Base-by-base conservation (phyloP, 2,888 invertebrate species). In the Aphelenchoides bicaudatus region DNA sequence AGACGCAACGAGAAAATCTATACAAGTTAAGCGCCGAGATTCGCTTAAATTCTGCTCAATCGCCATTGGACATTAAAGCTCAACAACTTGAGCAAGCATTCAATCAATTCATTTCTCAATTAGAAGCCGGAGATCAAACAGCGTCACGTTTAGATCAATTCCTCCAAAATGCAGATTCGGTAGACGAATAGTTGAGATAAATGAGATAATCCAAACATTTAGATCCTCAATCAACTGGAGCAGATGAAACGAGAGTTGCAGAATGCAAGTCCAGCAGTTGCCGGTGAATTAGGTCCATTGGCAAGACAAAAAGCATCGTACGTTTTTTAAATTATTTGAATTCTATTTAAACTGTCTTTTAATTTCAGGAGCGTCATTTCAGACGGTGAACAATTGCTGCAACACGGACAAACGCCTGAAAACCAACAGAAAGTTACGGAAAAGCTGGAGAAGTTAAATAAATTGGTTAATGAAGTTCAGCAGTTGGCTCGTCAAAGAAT, bases 251-350 rank as follows among this genome's bases (percentile, higher is more conserved):
- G 46, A 21, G 76, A 76, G 53, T 65, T 76, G 68, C 53, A 54
- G 31, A 67, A 64, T 49, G 76, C 76, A 13, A 72, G 68, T 46
- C 71, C 71, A 2, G 68, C 76, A 8, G 70, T 76, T 66, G 75
- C 76, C 8, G 73, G 72, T 27, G 75, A 75, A 59, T 58, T 75
- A 54, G 70, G 67, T 0, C 75, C 75, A 13, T 58, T 75, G 16
- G 76, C 76, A 0, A 66, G 66, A 47, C 73, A 76, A 54, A 76
- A 76, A 48, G 66, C 71, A n/a, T 56, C 56, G 23, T 61, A 63
- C 0, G 50, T 74, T 3, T 69, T 67, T 37, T 19, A 43, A n/a
- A n/a, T n/a, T n/a, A n/a, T n/a, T n/a, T n/a, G n/a, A n/a, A n/a
- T n/a, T n/a, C n/a, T n/a, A n/a, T n/a, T n/a, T n/a, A n/a, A n/a